Evolutionary conservation across 2,888 invertebrate species (phyloP).

Genomic region (Drosophila nigritarsus): DNA sequence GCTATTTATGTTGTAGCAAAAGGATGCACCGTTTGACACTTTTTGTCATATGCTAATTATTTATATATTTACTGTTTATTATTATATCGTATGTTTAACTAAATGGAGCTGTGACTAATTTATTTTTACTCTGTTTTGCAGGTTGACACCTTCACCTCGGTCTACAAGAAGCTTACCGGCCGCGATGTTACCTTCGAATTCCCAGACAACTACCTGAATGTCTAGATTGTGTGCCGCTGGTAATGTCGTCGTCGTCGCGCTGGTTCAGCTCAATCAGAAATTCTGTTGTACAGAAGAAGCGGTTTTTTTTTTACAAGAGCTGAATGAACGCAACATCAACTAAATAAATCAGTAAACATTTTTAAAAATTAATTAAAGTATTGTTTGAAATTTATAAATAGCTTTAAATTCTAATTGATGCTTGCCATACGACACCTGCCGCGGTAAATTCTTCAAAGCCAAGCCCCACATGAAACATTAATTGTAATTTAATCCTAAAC

Average conservation of each 20-base stretch:
- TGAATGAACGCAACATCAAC: slow-evolving; percentile 68
- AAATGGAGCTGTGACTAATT: slow-evolving; percentile 20
- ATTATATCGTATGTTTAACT: no score
- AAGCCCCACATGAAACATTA: slow-evolving; percentile 12
- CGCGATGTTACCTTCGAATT: slow-evolving; percentile 99
- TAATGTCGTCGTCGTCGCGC: slow-evolving; percentile 40
- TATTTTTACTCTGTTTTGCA: slow-evolving; percentile 85
- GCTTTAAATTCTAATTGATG: slow-evolving; percentile 18
- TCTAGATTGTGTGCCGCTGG: slow-evolving; percentile 70
- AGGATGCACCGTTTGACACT: slow-evolving; percentile 45
- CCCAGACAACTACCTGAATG: slow-evolving; percentile 97
- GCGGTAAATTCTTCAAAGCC: slow-evolving; percentile 2
- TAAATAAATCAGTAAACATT: slow-evolving; percentile 74
- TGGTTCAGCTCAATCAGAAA: slow-evolving; percentile 60
- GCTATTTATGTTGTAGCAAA: slow-evolving; percentile 28
- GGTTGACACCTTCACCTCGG: slow-evolving; percentile 99
- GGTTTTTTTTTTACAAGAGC: slow-evolving; percentile 65
- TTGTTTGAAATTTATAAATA: slow-evolving; percentile 26
- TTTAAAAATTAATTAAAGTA: slow-evolving; percentile 63
- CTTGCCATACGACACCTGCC: slow-evolving; percentile 3
- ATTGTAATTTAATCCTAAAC: slow-evolving; percentile 25
- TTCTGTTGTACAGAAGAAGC: slow-evolving; percentile 79
- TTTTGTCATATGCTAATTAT: not conserved
- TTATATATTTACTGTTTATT: not conserved
- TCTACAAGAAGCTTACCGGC: slow-evolving; percentile 99